phyloP scores from a whole-genome alignment of 30 jellyfish, hydroid and myxozoan species.

The Aurelia aurita region DNA sequence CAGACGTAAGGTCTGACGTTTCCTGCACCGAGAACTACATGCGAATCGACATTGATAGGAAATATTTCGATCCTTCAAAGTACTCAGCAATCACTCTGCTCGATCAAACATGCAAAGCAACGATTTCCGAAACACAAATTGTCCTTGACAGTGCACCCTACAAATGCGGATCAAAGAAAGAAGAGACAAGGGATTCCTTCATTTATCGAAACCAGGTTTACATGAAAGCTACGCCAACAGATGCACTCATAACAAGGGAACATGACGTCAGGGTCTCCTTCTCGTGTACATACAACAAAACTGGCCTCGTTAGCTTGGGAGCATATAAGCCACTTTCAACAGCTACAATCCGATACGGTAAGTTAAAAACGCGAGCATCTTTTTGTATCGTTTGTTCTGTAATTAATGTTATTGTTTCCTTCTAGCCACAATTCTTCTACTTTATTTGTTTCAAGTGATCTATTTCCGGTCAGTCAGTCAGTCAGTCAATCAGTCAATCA shows the following conservation, averaged over 20 bases:
- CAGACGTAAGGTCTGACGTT: conserved; percentile 21
- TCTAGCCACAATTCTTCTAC: no score
- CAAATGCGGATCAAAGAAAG: conserved; percentile 41
- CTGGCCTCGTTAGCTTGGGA: conserved; percentile 14
- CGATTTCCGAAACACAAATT: conserved; percentile 8
- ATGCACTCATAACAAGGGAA: conserved; percentile 45
- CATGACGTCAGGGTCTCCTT: conserved; percentile 41
- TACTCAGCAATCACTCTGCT: conserved; percentile 17
- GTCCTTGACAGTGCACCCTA: conserved; percentile 35
- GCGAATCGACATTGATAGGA: conserved; percentile 41
- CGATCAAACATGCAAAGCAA: conserved; percentile 36
- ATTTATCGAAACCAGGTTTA: conserved; percentile 43
- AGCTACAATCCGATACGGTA: no score
- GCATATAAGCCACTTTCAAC: conserved; percentile 25
- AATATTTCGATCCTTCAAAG: conserved; percentile 9
- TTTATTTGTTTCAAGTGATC: no score
- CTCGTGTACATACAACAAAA: conserved; percentile 35
- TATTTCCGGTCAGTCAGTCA: no score
- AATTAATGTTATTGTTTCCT: no score
- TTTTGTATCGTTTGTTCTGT: no score
- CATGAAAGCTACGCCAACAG: conserved; percentile 44
- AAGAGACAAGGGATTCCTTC: conserved; percentile 29
- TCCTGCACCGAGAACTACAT: conserved; percentile 41
- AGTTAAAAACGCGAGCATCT: no score
- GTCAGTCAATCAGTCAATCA: no score